These are phyloP conservation scores for Rhodeus uyekii DNA, from an alignment of 2,797 vertebrate species.

Conservation along the genomic window DNA sequence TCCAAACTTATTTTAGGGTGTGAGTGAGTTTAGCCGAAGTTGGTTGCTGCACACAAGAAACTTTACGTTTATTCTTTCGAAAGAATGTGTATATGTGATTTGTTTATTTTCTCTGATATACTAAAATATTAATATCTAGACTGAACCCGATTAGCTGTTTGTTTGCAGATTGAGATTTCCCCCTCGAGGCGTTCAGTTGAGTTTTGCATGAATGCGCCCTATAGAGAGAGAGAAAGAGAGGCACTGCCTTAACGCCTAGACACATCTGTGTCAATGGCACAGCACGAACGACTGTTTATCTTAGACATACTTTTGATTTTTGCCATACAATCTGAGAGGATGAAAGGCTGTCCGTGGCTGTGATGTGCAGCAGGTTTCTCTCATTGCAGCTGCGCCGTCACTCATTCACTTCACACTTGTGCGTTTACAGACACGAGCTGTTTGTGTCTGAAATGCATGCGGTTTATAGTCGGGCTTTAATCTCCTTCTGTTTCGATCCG, in stretches of 20 bases:
- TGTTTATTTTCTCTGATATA: background rate
- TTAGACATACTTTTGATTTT: background rate
- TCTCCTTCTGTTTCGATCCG: background rate
- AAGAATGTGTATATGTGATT: too few species aligned
- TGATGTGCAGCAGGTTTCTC: conserved; percentile 9
- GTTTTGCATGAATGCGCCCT: conserved; percentile 6
- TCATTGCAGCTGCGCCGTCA: background rate
- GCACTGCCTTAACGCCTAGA: background rate
- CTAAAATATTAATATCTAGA: background rate
- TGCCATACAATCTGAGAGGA: background rate
- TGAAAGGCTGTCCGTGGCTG: background rate
- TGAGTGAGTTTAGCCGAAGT: conserved; percentile 2
- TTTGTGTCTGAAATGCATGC: background rate
- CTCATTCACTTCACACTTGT: background rate
- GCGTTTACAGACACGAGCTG: background rate
- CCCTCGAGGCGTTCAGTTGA: background rate
- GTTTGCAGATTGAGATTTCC: conserved; percentile 9
- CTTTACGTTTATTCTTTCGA: background rate
- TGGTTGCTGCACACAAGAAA: background rate
- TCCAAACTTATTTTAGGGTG: background rate
- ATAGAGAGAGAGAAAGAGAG: background rate
- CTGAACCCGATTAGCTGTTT: background rate
- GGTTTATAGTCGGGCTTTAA: background rate
- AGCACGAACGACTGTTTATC: background rate
- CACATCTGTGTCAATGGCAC: background rate